These are phyloP conservation scores for Kryptopterus vitreolus DNA, from an alignment of 2,797 vertebrate genomes.

Conservation along the genomic window DNA sequence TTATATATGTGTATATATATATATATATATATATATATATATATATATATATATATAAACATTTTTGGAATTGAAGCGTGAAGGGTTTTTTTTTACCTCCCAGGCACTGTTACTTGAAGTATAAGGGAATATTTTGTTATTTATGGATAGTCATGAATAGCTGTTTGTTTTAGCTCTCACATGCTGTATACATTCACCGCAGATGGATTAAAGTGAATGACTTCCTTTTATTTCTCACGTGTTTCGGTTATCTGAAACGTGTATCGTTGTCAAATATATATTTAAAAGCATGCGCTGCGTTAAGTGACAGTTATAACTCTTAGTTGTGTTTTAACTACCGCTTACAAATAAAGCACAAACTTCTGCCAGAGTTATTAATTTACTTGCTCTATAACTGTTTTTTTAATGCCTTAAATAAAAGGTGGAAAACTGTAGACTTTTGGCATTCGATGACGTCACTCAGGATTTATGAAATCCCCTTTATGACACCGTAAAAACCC, in stretches of 20 bases:
- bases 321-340: neutral
- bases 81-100: neutral
- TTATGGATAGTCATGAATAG: neutral
- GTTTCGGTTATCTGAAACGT: neutral
- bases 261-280: neutral
- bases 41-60: no score
- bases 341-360: neutral
- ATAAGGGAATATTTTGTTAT: neutral
- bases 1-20: no score
- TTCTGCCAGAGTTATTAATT: neutral
- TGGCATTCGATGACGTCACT: constrained; percentile 59
- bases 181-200: neutral
- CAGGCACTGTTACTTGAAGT: neutral
- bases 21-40: no score
- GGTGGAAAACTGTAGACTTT: constrained; percentile 51
- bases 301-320: neutral
- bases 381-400: neutral
- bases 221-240: neutral
- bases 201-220: neutral
- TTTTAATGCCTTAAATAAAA: neutral
- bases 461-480: constrained; percentile 68
- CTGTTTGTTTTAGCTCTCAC: no score
- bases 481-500: constrained; percentile 64
- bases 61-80: neutral
- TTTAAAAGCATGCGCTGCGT: neutral